Base-by-base conservation (phyloP, 2,888 invertebrate species). In the Odontothrips loti region DNA sequence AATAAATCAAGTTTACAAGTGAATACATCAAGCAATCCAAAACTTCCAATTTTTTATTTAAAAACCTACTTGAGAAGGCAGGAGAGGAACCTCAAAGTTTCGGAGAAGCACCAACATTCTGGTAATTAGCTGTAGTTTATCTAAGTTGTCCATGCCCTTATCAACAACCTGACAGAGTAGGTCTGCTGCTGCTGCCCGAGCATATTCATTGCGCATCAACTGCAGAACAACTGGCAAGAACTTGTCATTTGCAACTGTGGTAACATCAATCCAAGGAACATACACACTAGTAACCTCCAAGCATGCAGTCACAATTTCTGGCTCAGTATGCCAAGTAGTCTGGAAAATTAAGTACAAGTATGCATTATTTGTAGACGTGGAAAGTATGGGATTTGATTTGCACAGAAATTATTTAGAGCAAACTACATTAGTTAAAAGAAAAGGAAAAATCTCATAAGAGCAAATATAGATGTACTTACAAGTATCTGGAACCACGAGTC, bases 221-320 rank as follows among this genome's bases (percentile, higher is more conserved):
- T 86, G 86, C 34, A 90, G 86, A 47, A 91, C 86, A 23, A 89
- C 85, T 6, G 87, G 85, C 48, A 90, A 89, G 83, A 90, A 90
- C 48, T 87, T 86, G 80, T 90, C 89, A 84, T 90, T 91, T 79
- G 90, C 90, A 34, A 91, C 88, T 51, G 90, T 86, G 79, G 87
- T 87, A 80, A 91, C 89, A 84, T 91, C 90, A 81, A 91, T 90
- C 91, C 91, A 91, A 1, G 90, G 88, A 20, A 90, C 87, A 84
- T 88, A 91, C 34, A 88, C 87, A 2, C 90, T 90, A 80, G 91
- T 88, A 15, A 89, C 89, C 58, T 90, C 88, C 81, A 90, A 86
- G 83, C 89, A 89, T 80, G 87, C 86, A 82, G 87, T 85, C 9
- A 85, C 85, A 80, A 89, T 83, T 81, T 88, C 87, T 20, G 89